Evolutionary conservation across 2,888 invertebrate genomes (phyloP), one percentile per base, ranked within the genome.

Genomic region (Lydus trimaculatus): DNA sequence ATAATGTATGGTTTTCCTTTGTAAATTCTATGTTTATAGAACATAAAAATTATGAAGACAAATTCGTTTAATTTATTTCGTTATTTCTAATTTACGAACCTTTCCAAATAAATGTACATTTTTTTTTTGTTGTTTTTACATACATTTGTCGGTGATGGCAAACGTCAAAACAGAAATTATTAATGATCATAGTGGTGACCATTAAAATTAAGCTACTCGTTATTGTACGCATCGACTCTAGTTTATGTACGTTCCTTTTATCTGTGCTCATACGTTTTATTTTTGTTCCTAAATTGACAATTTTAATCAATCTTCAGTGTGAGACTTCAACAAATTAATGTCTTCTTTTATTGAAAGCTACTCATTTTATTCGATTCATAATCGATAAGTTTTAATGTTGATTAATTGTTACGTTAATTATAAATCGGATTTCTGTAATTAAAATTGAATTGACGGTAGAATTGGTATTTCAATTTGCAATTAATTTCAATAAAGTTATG

Each of bases 131-230:
- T 25, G 6, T 25, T 56, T 4, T 25, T 56, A 25, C 23, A 56
- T 48, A 17, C 17, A 48, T 5, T 20, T 48, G 17, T 17, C 20
- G 43, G 13, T 3, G 25, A 56, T 13, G 13, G 13, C 23, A 25
- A 13, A 56, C 25, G 56, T 25, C 56, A 52, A 52, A 52, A 56
- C 25, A 56, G 25, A 25, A 13, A 56, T 56, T 56, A 56, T 56
- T 56, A 56, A 56, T 25, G 56, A 15, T 11, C 2, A 4, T 23
- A 15, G 43, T 48, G 17, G 43, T 56, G 25, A 15, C 13, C 56
- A 56, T 56, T 56, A 56, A 25, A 56, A 56, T 15, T 23, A 25
- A 56, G 25, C 25, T 23, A 56, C 25, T 56, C 56, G 56, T 25
- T 56, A 56, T 11, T 23, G 9, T 20, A 17, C 20, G 20, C 9